Conservation (phyloP, 2,797 vertebrate species). For the Sebastes itinus region DNA sequence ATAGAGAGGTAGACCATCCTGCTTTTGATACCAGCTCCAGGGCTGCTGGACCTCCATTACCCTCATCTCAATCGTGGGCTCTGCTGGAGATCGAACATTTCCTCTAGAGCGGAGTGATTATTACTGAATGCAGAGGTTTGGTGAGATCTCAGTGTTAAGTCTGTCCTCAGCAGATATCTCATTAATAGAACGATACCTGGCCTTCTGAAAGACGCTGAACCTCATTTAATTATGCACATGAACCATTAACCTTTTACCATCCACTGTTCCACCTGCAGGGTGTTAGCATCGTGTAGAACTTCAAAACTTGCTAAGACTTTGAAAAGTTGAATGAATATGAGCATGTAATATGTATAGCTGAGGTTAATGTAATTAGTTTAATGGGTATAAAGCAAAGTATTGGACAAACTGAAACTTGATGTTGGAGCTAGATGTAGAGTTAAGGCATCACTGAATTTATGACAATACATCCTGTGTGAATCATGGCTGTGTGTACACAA, state of each 20-base stretch:
- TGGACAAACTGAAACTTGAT: neutral
- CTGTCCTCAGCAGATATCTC: constrained; percentile 2
- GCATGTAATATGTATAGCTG: neutral
- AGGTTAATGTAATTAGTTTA: neutral
- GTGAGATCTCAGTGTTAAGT: neutral
- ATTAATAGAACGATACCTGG: neutral
- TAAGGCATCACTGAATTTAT: neutral
- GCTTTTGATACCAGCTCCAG: neutral
- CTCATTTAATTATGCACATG: constrained; percentile 10
- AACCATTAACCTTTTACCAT: neutral
- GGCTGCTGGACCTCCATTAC: neutral
- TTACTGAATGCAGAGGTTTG: neutral
- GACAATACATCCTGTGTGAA: neutral
- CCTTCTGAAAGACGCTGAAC: neutral
- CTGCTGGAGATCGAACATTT: neutral
- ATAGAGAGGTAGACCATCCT: neutral
- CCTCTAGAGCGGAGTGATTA: neutral
- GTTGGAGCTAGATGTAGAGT: neutral
- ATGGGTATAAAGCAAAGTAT: neutral
- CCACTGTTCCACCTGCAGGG: neutral
- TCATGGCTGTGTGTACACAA: neutral
- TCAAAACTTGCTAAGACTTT: neutral
- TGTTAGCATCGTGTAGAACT: neutral
- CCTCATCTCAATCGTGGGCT: neutral
- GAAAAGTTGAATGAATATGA: neutral